Percentiles rank a stretch among this genome's conserved stretches.
phyloP scores from a whole-genome alignment of 2,888 invertebrate genomes.

The Cheilosia vernalis region DNA sequence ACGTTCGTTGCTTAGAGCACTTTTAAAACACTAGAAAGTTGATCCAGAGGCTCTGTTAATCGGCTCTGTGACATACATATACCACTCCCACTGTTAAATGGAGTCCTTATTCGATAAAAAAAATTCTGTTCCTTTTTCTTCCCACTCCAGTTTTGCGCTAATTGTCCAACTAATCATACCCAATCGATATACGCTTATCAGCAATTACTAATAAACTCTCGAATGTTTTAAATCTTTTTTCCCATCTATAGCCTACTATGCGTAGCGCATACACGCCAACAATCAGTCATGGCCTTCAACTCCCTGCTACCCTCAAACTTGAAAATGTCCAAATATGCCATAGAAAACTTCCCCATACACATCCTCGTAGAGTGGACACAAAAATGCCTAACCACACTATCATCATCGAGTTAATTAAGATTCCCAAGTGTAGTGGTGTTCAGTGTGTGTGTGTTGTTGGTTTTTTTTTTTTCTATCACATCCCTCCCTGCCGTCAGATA shows the following conservation, averaged over 20 bases:
- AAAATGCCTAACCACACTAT: conserved; percentile 73
- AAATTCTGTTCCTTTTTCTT: background rate
- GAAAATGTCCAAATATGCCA: conserved; percentile 62
- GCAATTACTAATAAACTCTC: conserved; percentile 65
- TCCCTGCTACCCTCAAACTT: background rate
- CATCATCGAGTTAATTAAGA: conserved; percentile 75
- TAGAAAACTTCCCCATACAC: conserved; percentile 56
- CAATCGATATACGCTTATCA: conserved; percentile 52
- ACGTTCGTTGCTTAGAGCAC: no score
- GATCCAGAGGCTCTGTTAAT: background rate
- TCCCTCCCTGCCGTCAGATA: conserved; percentile 38
- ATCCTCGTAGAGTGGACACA: conserved; percentile 57
- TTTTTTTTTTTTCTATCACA: conserved; percentile 38
- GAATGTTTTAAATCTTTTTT: conserved; percentile 33
- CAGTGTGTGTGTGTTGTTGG: conserved; percentile 5
- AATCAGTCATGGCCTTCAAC: conserved; percentile 29
- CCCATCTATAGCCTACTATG: no score
- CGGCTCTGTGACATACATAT: background rate
- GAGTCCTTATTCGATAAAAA: background rate
- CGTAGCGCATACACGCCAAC: conserved; percentile 26
- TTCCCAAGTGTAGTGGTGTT: conserved; percentile 62
- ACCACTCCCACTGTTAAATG: background rate
- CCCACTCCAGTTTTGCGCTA: conserved; percentile 14
- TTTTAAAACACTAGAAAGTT: no score
- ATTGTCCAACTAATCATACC: conserved; percentile 42